These are phyloP conservation scores for Vulpes lagopus DNA, from an alignment of 2,113 vertebrate species.

Conservation along the genomic window DNA sequence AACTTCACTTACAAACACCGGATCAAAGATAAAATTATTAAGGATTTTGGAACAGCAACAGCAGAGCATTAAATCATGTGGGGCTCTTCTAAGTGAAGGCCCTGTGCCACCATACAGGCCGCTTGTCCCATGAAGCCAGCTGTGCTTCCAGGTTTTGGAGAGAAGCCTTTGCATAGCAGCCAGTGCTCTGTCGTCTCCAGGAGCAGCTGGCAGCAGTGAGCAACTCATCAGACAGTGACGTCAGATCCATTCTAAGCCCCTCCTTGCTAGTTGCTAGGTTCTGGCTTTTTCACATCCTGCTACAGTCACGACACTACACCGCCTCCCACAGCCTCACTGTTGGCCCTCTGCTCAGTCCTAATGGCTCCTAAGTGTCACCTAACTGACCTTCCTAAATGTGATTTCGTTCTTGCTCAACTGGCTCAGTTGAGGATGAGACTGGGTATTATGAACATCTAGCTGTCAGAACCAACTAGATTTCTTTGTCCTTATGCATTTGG, in stretches of 20 bases:
- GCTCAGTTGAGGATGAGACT: not conserved
- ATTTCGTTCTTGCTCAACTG: not conserved
- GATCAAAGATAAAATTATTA: not conserved
- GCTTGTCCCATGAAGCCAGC: not conserved
- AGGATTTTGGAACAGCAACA: not conserved
- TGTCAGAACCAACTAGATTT: not conserved
- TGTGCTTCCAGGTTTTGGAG: fast-evolving
- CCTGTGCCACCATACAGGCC: fast-evolving
- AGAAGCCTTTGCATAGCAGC: not conserved
- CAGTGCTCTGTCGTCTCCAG: not conserved
- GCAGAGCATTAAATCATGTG: fast-evolving
- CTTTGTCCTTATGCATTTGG: not conserved
- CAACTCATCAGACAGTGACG: too few relatives aligned
- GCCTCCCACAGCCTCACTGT: not conserved
- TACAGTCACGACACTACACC: fast-evolving
- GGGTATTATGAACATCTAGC: not conserved
- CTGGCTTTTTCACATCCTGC: not conserved
- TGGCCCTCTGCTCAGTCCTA: not conserved
- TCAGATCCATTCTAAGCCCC: not conserved
- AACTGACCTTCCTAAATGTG: not conserved
- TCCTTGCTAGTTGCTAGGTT: not conserved
- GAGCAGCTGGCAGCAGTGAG: fast-evolving
- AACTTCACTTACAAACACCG: not conserved
- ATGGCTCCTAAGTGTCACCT: not conserved
- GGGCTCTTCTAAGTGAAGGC: too few relatives aligned